Evolutionary conservation across 2,888 invertebrate species (phyloP).

Genomic region (Drosophila paracracens): DNA sequence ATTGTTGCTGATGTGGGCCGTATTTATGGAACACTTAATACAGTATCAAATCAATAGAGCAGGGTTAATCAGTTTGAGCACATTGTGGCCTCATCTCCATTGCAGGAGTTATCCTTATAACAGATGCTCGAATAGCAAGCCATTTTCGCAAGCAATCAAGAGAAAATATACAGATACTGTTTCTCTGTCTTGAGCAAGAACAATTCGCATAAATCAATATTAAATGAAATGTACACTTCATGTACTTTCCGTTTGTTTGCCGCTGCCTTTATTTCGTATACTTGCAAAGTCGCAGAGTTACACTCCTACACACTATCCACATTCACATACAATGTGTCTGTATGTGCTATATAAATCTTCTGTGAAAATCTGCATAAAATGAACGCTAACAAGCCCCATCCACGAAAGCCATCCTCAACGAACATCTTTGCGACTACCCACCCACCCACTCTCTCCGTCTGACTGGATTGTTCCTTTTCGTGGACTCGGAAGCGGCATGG

Average conservation of each 20-base stretch:
- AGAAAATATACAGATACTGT: slow-evolving; percentile 24
- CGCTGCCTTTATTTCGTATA: slow-evolving; percentile 41
- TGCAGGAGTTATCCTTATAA: slow-evolving; percentile 28
- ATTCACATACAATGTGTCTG: slow-evolving; percentile 65
- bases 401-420: slow-evolving; percentile 38
- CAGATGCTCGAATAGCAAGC: slow-evolving; percentile 21
- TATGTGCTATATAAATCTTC: slow-evolving; percentile 76
- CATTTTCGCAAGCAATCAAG: slow-evolving; percentile 69
- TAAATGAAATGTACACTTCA: slow-evolving; percentile 77
- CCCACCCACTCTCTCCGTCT: slow-evolving; percentile 35
- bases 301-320: neutral
- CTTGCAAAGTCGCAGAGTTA: neutral
- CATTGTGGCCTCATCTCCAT: slow-evolving; percentile 6
- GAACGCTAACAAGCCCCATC: slow-evolving; percentile 76
- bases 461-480: slow-evolving; percentile 33
- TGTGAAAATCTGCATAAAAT: slow-evolving; percentile 79
- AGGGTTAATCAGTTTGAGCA: slow-evolving; percentile 47
- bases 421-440: slow-evolving; percentile 64
- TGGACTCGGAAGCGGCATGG: slow-evolving; percentile 5
- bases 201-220: slow-evolving; percentile 75
- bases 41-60: slow-evolving; percentile 31
- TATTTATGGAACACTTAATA: slow-evolving; percentile 39
- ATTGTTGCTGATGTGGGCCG: slow-evolving; percentile 36
- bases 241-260: slow-evolving; percentile 55
- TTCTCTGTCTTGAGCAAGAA: slow-evolving; percentile 15